Conservation (phyloP, 2,113 vertebrate genomes). For the Zosterops lateralis region DNA sequence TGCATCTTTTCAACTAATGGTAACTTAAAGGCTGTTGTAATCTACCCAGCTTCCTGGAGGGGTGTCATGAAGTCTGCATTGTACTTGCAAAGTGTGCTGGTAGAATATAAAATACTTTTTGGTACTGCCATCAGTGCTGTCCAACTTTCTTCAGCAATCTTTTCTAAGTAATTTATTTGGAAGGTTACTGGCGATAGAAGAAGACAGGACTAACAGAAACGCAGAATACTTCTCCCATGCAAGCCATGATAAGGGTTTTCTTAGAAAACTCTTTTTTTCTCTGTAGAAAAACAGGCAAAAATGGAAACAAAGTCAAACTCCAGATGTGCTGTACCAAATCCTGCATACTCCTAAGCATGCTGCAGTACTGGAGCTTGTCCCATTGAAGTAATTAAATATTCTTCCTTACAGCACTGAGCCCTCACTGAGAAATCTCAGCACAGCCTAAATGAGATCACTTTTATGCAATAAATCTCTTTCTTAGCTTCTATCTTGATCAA, state of each 20-base stretch:
- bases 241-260: background rate
- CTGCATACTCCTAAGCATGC: background rate
- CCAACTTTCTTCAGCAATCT: background rate
- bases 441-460: background rate
- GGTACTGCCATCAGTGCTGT: fast-evolving
- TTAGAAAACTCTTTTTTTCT: background rate
- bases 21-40: background rate
- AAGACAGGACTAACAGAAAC: background rate
- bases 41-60: background rate
- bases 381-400: background rate
- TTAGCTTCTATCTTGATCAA: background rate
- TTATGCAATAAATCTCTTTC: background rate
- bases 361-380: background rate
- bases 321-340: background rate
- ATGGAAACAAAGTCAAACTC: background rate
- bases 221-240: background rate
- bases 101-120: background rate
- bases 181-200: background rate
- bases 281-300: background rate
- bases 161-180: background rate
- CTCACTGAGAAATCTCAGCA: background rate
- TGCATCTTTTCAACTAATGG: background rate
- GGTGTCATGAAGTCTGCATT: background rate
- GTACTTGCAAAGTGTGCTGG: background rate
- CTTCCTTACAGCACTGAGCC: background rate